A percentile compares a stretch with the other conserved stretches of the same genome.
Evolutionary conservation across 2,888 invertebrate genomes (phyloP).

Genomic region (Ormyrus pomaceus): DNA sequence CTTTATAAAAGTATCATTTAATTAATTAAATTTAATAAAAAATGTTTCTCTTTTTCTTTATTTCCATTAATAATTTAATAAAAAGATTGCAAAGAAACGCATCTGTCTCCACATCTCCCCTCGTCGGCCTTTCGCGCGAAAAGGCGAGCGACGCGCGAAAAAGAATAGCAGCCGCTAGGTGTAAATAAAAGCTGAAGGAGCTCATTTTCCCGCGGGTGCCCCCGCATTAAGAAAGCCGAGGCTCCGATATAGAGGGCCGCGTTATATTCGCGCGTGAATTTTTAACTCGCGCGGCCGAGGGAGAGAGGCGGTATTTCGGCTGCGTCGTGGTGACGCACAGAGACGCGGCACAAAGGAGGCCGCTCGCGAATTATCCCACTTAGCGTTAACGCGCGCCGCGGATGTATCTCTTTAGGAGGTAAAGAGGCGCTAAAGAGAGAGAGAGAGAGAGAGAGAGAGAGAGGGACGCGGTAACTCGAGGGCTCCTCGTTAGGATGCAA

Average conservation of each 20-base stretch:
- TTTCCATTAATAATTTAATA: no score
- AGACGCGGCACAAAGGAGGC: slow-evolving; percentile 54
- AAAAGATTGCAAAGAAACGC: no score
- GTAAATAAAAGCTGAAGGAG: no score
- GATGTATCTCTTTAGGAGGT: slow-evolving; percentile 36
- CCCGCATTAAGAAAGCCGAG: no score
- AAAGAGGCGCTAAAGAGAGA: slow-evolving; percentile 46
- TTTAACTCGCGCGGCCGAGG: neutral
- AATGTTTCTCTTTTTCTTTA: no score
- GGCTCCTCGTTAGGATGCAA: neutral
- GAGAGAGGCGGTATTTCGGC: neutral
- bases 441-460: neutral
- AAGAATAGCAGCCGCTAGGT: no score
- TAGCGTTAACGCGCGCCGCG: slow-evolving; percentile 46
- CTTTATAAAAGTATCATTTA: no score
- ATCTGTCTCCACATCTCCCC: no score
- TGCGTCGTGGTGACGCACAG: neutral
- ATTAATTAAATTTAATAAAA: no score
- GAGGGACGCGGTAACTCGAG: neutral
- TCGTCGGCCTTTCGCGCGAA: no score
- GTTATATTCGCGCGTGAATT: neutral
- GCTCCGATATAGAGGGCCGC: neutral
- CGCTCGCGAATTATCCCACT: slow-evolving; percentile 60
- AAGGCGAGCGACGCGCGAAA: no score
- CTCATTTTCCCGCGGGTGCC: no score